Evolutionary conservation across 2,113 vertebrate species (phyloP).

Genomic region (Cathartes aura): DNA sequence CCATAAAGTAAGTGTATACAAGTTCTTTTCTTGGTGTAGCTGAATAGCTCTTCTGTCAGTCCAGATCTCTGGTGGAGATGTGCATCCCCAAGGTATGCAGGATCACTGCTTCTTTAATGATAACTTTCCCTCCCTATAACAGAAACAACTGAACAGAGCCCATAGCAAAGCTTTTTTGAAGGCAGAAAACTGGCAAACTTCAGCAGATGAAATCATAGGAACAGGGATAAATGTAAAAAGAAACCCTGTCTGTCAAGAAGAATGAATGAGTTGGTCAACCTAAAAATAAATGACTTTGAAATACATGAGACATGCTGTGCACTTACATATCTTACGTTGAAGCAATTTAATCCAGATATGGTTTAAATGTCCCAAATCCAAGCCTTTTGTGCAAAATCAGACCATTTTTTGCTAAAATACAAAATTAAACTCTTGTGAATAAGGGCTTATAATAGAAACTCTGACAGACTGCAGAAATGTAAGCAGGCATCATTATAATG

Average conservation of each 20-base stretch:
- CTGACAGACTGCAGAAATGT: neutral
- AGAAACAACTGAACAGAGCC: neutral
- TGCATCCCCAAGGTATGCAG: neutral
- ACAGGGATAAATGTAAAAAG: neutral
- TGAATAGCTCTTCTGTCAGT: neutral
- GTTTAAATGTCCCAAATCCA: neutral
- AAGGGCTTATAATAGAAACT: neutral
- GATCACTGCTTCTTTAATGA: neutral
- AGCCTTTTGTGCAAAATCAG: neutral
- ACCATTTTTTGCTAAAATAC: neutral
- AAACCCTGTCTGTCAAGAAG: neutral
- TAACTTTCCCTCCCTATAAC: neutral
- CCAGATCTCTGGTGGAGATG: neutral
- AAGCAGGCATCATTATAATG: neutral
- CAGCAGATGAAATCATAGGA: neutral
- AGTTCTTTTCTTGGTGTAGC: neutral
- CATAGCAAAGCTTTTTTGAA: neutral
- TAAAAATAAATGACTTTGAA: neutral
- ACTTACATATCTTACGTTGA: neutral
- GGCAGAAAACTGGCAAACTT: neutral
- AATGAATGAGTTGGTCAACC: neutral
- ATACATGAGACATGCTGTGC: neutral
- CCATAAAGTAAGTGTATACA: neutral
- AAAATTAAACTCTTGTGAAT: neutral
- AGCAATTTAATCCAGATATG: neutral